Percentiles rank a stretch among this genome's conserved stretches.
Evolutionary conservation across 2,797 vertebrate genomes (phyloP).

Genomic region (Arrhamphus sclerolepis): DNA sequence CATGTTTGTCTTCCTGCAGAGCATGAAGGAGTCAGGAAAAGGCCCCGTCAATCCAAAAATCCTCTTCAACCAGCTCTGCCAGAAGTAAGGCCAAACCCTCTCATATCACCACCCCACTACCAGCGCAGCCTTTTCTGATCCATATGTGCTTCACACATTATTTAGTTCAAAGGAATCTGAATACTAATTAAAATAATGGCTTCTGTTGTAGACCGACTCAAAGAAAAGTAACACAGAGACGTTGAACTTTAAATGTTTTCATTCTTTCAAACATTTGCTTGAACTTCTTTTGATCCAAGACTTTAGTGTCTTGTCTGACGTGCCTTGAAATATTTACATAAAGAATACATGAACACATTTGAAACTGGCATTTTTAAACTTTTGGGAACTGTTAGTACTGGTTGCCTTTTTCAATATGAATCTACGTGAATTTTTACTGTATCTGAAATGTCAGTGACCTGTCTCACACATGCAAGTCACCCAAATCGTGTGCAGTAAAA

Average conservation of each 20-base stretch:
- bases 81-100: conserved; percentile 86
- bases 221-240: not conserved
- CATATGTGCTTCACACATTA: not conserved
- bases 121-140: not conserved
- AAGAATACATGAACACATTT: too few species aligned
- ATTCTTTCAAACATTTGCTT: not conserved
- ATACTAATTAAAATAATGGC: too few species aligned
- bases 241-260: not conserved
- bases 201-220: not conserved
- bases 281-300: not conserved
- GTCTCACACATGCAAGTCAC: too few species aligned
- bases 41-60: conserved; percentile 93
- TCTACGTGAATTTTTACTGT: too few species aligned
- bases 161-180: not conserved
- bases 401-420: too few species aligned
- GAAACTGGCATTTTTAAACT: too few species aligned
- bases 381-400: too few species aligned
- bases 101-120: not conserved
- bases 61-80: conserved; percentile 97
- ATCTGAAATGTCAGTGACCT: too few species aligned
- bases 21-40: conserved; percentile 93
- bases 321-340: too few species aligned
- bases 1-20: conserved; percentile 95
- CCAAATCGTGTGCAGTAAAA: too few species aligned
- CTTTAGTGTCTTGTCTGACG: not conserved